These are phyloP conservation scores for Argentina silus DNA, from an alignment of 2,797 vertebrate genomes.

Conservation along the genomic window DNA sequence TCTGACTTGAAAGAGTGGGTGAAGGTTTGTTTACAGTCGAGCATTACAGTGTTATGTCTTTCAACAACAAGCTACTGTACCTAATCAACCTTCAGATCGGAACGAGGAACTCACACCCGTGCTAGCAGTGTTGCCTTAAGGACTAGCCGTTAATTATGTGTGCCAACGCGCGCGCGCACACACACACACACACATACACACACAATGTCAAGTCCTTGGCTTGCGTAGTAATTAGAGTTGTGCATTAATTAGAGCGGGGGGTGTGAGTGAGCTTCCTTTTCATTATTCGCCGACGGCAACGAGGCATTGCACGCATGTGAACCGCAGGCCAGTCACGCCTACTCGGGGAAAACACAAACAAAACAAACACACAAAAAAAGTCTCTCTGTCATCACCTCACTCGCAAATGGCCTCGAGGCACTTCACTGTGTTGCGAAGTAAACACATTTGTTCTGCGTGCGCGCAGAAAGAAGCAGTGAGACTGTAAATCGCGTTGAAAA, in stretches of 20 bases:
- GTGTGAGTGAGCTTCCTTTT: constrained; percentile 6
- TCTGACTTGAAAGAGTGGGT: too few relatives aligned
- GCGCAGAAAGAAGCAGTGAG: not conserved
- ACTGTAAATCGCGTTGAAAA: too few relatives aligned
- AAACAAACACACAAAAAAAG: constrained; percentile 22
- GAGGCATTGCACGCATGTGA: constrained; percentile 31
- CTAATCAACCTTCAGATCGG: constrained; percentile 25
- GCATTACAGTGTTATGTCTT: too few relatives aligned
- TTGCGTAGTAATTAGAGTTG: constrained; percentile 50
- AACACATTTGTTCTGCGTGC: not conserved
- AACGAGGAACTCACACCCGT: constrained; percentile 22
- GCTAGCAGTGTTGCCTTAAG: constrained; percentile 23
- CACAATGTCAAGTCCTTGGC: constrained; percentile 25
- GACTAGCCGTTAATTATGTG: constrained; percentile 32
- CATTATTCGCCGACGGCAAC: constrained; percentile 32
- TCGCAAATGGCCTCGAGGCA: constrained; percentile 29
- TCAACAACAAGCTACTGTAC: not conserved
- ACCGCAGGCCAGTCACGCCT: constrained; percentile 18
- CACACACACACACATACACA: constrained; percentile 25
- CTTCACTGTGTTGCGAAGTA: constrained; percentile 23
- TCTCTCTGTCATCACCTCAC: constrained; percentile 16
- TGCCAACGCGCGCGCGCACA: not conserved
- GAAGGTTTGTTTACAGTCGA: too few relatives aligned
- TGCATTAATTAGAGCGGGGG: constrained; percentile 47
- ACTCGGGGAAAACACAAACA: constrained; percentile 22